Evolutionary conservation across 2,888 invertebrate genomes (phyloP).

Genomic region (Protodeltote pygarga): DNA sequence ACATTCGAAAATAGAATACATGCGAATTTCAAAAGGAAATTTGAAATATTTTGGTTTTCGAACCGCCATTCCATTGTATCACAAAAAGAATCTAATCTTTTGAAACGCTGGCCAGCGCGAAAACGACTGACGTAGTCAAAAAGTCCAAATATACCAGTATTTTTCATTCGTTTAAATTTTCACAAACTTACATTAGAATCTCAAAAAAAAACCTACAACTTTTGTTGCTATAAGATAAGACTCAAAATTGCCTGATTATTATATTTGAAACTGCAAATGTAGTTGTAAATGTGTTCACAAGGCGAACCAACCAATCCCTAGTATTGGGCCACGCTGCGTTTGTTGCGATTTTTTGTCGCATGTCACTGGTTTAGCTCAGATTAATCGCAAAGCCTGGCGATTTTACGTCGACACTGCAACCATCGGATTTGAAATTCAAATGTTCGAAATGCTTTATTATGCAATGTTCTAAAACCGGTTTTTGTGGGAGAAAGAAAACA

Average conservation of each 20-base stretch:
- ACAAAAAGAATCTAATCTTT: conserved; percentile 41
- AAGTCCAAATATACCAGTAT: conserved; percentile 42
- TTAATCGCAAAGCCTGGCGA: conserved; percentile 39
- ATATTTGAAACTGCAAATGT: not conserved
- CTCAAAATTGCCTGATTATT: not conserved
- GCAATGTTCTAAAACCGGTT: conserved; percentile 26
- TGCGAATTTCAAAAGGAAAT: conserved; percentile 24
- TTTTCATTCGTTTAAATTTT: conserved; percentile 44
- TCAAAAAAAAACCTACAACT: not conserved
- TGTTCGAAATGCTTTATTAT: conserved; percentile 34
- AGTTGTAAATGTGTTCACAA: conserved; percentile 33
- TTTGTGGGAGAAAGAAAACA: conserved; percentile 1
- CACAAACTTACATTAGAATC: not conserved
- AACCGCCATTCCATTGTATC: conserved; percentile 38
- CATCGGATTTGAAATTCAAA: conserved; percentile 43
- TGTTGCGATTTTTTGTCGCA: conserved; percentile 39
- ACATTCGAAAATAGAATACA: conserved; percentile 20
- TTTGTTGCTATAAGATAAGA: not conserved
- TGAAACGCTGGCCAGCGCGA: conserved; percentile 36
- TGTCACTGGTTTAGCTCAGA: conserved; percentile 34
- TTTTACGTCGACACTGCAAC: conserved; percentile 34
- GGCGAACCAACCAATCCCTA: conserved; percentile 55
- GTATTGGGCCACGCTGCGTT: conserved; percentile 47
- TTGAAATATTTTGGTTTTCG: conserved; percentile 29
- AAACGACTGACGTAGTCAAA: conserved; percentile 46